Conservation (phyloP, 2,888 invertebrate species). For the Diaprepes abbreviatus region DNA sequence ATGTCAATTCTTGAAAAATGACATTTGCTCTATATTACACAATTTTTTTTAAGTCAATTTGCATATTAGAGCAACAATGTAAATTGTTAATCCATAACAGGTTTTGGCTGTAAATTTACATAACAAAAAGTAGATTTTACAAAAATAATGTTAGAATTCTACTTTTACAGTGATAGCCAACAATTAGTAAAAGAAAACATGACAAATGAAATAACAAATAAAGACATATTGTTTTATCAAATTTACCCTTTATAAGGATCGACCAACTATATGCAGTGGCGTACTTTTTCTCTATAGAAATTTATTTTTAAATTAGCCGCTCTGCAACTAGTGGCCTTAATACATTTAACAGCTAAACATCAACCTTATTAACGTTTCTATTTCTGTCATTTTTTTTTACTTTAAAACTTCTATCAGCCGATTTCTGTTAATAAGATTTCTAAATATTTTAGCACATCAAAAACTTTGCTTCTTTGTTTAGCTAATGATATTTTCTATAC, state of each 20-base stretch:
- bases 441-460: constrained; percentile 41
- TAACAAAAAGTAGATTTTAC: too few relatives aligned
- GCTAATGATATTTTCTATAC: constrained; percentile 16
- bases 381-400: constrained; percentile 3
- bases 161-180: too few relatives aligned
- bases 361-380: constrained; percentile 8
- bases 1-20: too few relatives aligned
- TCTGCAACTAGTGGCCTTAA: constrained; percentile 11
- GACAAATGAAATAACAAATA: too few relatives aligned
- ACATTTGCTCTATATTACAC: too few relatives aligned
- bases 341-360: constrained; percentile 20
- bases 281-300: not conserved
- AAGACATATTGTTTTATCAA: too few relatives aligned
- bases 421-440: constrained; percentile 18
- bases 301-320: not conserved
- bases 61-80: too few relatives aligned
- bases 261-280: not conserved
- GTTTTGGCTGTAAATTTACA: too few relatives aligned
- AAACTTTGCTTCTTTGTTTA: constrained; percentile 16
- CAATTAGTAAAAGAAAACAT: too few relatives aligned
- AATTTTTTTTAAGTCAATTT: too few relatives aligned
- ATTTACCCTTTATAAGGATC: not conserved
- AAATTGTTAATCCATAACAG: too few relatives aligned
- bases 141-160: too few relatives aligned
- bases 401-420: constrained; percentile 7